These are phyloP conservation scores for Sternarchorhynchus goeldii DNA, from an alignment of 2,797 vertebrate genomes.

Conservation along the genomic window DNA sequence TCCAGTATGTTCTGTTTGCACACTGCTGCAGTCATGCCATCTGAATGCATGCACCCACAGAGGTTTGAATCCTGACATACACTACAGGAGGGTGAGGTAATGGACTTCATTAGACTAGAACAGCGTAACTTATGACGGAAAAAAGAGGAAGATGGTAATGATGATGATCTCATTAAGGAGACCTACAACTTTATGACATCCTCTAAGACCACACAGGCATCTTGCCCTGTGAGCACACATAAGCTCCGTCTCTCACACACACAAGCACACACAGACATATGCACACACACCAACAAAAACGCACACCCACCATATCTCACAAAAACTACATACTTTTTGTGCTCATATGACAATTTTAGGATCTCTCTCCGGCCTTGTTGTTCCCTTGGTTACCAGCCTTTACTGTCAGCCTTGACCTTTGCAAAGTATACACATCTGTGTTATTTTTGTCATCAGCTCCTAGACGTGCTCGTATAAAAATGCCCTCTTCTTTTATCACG, in stretches of 20 bases:
- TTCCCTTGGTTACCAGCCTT: background rate
- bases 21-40: background rate
- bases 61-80: conserved; percentile 1
- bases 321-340: background rate
- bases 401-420: background rate
- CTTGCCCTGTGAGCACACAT: background rate
- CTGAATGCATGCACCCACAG: conserved; percentile 19
- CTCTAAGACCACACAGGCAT: conserved; percentile 50
- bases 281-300: background rate
- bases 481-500: background rate
- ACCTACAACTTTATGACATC: conserved; percentile 45
- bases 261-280: conserved; percentile 9
- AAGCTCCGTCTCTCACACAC: conserved; percentile 20
- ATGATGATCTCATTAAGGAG: conserved; percentile 53
- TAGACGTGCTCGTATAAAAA: background rate
- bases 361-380: background rate
- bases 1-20: background rate
- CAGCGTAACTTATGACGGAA: conserved; percentile 56
- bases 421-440: background rate
- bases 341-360: conserved; percentile 1
- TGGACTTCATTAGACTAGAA: conserved; percentile 57
- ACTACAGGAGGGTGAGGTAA: conserved; percentile 54
- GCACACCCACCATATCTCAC: background rate
- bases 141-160: conserved; percentile 45
- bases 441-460: background rate